Evolutionary conservation across 2,797 vertebrate species (phyloP).

Genomic region (Macropus fuliginosus): DNA sequence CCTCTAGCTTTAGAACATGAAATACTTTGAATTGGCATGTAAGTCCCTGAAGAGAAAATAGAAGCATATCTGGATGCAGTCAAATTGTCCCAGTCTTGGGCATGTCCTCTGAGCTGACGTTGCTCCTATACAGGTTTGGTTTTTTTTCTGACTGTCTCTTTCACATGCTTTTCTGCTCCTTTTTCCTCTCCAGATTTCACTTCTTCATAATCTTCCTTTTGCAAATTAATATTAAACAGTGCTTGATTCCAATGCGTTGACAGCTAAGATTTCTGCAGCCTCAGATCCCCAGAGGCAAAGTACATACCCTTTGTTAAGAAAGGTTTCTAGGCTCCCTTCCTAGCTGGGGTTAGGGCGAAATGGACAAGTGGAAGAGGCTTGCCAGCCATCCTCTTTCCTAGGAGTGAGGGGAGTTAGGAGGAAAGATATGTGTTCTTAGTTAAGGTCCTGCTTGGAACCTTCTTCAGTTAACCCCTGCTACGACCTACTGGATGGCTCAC

Average conservation of each 20-base stretch:
- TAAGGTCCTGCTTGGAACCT: neutral
- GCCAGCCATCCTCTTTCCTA: neutral
- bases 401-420: neutral
- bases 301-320: neutral
- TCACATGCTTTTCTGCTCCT: slow-evolving; percentile 12
- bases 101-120: neutral
- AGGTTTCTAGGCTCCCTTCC: neutral
- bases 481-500: neutral
- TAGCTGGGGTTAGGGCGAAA: neutral
- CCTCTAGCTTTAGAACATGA: slow-evolving; percentile 20
- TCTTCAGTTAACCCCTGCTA: neutral
- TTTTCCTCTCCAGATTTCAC: neutral
- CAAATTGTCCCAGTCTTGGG: neutral
- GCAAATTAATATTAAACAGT: slow-evolving; percentile 5
- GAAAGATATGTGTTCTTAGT: neutral
- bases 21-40: slow-evolving; percentile 30
- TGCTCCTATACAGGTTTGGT: neutral
- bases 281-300: neutral
- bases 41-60: slow-evolving; percentile 11
- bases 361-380: neutral
- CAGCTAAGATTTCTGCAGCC: neutral
- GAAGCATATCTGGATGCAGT: neutral
- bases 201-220: neutral
- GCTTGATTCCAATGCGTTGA: neutral
- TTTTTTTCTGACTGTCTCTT: slow-evolving; percentile 43